phyloP scores from a whole-genome alignment of 2,888 invertebrate genomes.

The Drosophila infuscata region DNA sequence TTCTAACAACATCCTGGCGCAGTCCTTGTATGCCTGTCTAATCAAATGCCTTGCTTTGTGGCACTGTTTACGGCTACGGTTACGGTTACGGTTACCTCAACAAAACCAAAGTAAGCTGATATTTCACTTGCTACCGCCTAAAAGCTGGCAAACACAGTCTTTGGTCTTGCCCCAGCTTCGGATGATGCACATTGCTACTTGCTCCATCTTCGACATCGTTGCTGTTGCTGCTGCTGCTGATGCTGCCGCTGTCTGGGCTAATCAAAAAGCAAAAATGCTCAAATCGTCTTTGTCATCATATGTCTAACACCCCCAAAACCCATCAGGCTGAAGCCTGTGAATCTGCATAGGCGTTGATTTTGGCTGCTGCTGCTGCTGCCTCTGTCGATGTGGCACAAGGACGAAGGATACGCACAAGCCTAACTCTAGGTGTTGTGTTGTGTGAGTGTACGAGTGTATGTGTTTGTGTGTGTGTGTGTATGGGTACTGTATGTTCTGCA shows the following conservation, averaged over 20 bases:
- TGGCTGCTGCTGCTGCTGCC: slow-evolving; percentile 39
- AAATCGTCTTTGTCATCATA: slow-evolving; percentile 79
- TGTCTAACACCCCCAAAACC: slow-evolving; percentile 57
- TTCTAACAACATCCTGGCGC: slow-evolving; percentile 24
- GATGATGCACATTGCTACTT: slow-evolving; percentile 4
- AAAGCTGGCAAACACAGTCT: slow-evolving; percentile 24
- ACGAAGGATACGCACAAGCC: slow-evolving; percentile 32
- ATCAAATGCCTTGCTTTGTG: slow-evolving; percentile 77
- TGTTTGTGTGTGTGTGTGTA: slow-evolving; percentile 16
- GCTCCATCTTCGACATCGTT: background rate
- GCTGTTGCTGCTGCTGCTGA: slow-evolving; percentile 10
- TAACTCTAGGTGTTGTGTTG: slow-evolving; percentile 25
- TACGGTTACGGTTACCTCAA: slow-evolving; percentile 50
- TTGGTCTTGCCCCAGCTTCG: slow-evolving; percentile 13
- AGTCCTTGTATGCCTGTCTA: slow-evolving; percentile 43
- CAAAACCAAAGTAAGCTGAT: slow-evolving; percentile 60
- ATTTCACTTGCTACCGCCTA: slow-evolving; percentile 46
- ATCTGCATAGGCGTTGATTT: slow-evolving; percentile 80
- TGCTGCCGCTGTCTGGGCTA: slow-evolving; percentile 54
- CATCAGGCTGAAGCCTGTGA: slow-evolving; percentile 35
- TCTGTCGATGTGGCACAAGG: slow-evolving; percentile 34
- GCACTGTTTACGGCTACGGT: slow-evolving; percentile 46
- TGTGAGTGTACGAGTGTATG: background rate
- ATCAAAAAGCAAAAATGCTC: slow-evolving; percentile 78
- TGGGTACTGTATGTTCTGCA: slow-evolving; percentile 10